These are phyloP conservation scores for Trachelus iudaicus DNA, from an alignment of 2,888 invertebrate species.

Conservation along the genomic window DNA sequence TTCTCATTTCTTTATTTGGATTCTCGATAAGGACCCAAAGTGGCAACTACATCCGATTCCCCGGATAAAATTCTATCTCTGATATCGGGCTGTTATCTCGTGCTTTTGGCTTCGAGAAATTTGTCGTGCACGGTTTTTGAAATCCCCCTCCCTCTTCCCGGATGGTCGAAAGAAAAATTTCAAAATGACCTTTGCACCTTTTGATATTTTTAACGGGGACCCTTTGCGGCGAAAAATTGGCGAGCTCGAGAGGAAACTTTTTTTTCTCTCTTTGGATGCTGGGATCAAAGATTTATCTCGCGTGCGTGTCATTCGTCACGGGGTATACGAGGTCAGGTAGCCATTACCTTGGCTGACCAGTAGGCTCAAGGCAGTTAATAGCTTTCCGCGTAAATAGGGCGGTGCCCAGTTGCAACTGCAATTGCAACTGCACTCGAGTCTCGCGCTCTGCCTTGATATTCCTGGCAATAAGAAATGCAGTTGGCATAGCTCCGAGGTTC, in stretches of 20 bases:
- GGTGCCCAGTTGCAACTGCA: background rate
- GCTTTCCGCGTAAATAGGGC: background rate
- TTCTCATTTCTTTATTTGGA: background rate
- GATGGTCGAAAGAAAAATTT: background rate
- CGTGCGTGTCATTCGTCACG: background rate
- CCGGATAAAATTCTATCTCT: background rate
- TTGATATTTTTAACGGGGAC: background rate
- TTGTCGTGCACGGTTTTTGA: no score
- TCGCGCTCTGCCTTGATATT: no score
- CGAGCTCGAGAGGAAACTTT: background rate
- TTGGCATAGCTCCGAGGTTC: no score
- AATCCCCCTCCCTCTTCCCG: fast-evolving
- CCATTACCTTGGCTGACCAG: background rate
- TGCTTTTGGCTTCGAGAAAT: background rate
- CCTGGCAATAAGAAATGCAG: no score
- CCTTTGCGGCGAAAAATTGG: background rate
- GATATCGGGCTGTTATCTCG: no score
- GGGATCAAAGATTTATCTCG: background rate
- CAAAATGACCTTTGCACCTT: background rate
- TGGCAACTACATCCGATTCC: no score
- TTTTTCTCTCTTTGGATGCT: background rate
- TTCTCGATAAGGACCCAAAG: background rate
- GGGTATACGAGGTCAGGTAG: background rate
- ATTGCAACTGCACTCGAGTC: no score
- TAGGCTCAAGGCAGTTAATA: background rate